A percentile compares a stretch with the other conserved stretches of the same genome.
phyloP scores from a whole-genome alignment of 1,140 invertebrate genomes.

The Monochamus saltuarius region DNA sequence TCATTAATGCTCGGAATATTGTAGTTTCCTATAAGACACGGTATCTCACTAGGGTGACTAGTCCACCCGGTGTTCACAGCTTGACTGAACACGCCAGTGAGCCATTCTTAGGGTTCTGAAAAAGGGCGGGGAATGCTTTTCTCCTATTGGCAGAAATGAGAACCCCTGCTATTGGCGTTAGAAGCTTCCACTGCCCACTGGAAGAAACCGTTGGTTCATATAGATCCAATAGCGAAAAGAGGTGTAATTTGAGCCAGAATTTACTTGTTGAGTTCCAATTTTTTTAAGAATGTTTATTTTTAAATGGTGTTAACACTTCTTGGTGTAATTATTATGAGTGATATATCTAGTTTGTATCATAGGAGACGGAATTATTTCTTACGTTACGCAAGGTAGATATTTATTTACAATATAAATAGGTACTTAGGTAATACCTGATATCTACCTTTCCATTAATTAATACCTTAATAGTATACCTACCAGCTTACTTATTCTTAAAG shows the following conservation, averaged over 20 bases:
- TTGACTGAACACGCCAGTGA: slow-evolving; percentile 45
- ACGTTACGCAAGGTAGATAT: too few relatives aligned
- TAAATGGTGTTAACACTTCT: not conserved
- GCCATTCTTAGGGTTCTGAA: slow-evolving; percentile 34
- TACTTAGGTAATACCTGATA: too few relatives aligned
- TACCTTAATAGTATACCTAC: too few relatives aligned
- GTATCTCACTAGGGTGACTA: slow-evolving; percentile 21
- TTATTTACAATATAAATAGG: too few relatives aligned
- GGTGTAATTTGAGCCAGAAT: slow-evolving; percentile 38
- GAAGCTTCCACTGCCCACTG: slow-evolving; percentile 8
- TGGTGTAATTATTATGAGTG: not conserved
- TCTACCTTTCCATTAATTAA: too few relatives aligned
- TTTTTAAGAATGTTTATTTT: slow-evolving; percentile 4
- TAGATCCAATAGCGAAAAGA: slow-evolving; percentile 43
- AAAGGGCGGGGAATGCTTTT: slow-evolving; percentile 20
- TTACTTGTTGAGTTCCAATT: slow-evolving; percentile 44
- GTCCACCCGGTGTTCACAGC: slow-evolving; percentile 42
- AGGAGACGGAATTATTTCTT: not conserved
- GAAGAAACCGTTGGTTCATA: slow-evolving; percentile 35
- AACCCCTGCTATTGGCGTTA: slow-evolving; percentile 44
- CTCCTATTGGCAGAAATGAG: slow-evolving; percentile 33
- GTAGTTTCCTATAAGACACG: slow-evolving; percentile 6
- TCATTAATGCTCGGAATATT: not conserved
- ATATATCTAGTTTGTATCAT: not conserved
- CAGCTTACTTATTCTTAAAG: too few relatives aligned